These are phyloP conservation scores for Aphaenogaster ashmeadi DNA, from an alignment of 1,140 invertebrate species.

Conservation along the genomic window DNA sequence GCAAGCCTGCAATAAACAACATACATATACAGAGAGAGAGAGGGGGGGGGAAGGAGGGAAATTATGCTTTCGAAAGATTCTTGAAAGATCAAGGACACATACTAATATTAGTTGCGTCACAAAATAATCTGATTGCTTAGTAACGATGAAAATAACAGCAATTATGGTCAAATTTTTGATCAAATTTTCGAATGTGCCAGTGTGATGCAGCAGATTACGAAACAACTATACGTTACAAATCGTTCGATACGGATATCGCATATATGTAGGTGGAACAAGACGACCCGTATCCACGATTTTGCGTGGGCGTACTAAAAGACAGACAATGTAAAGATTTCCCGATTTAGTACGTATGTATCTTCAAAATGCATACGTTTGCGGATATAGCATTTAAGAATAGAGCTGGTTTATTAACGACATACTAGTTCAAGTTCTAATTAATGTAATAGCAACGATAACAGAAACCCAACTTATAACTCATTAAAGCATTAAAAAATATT, in stretches of 20 bases:
- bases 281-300: slow-evolving; percentile 10
- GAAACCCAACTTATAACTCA: neutral
- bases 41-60: neutral
- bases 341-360: neutral
- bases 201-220: neutral
- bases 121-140: slow-evolving; percentile 20
- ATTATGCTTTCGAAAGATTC: neutral
- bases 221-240: neutral
- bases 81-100: slow-evolving; percentile 20
- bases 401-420: neutral
- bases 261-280: slow-evolving; percentile 12
- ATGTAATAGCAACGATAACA: neutral
- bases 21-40: neutral
- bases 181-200: neutral
- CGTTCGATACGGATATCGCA: neutral
- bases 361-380: neutral
- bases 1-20: slow-evolving; percentile 34
- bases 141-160: neutral
- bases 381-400: neutral
- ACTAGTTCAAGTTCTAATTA: neutral
- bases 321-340: neutral
- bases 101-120: neutral
- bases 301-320: neutral
- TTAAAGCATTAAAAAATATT: neutral
- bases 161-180: neutral